Conservation (phyloP, 2,888 invertebrate genomes). For the Hipparchia sbordonii region DNA sequence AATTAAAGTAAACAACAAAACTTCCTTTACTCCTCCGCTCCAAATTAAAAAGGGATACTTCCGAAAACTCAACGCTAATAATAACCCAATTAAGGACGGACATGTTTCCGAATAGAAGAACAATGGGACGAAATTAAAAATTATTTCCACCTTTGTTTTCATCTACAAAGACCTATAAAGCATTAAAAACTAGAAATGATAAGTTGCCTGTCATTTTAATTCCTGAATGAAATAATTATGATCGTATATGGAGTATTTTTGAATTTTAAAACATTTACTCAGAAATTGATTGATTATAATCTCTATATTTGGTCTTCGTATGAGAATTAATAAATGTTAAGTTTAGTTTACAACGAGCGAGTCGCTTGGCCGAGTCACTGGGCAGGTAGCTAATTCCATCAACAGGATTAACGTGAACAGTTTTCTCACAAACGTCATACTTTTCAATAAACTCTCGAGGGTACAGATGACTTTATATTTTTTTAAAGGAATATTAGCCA, state of each 20-base stretch:
- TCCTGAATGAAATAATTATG: constrained; percentile 3
- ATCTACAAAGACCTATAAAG: constrained; percentile 13
- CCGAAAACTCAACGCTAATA: constrained; percentile 57
- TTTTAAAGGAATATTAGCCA: too few species aligned
- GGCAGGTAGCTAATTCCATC: not conserved
- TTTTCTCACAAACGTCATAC: too few species aligned
- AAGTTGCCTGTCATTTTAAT: constrained; percentile 13
- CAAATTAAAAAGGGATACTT: constrained; percentile 43
- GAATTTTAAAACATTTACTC: constrained; percentile 16
- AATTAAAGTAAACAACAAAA: constrained; percentile 17
- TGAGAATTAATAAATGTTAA: constrained; percentile 17
- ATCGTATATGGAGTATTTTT: constrained; percentile 11
- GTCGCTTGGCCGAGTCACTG: not conserved
- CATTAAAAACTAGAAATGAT: constrained; percentile 27
- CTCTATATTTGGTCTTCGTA: constrained; percentile 18
- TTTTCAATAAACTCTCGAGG: too few species aligned
- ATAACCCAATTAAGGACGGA: constrained; percentile 65
- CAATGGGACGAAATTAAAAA: constrained; percentile 52
- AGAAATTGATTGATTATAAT: constrained; percentile 19
- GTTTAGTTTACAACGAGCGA: not conserved
- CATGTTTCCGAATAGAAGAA: constrained; percentile 46
- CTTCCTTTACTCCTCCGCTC: constrained; percentile 12
- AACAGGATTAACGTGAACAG: too few species aligned
- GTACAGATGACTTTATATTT: too few species aligned
- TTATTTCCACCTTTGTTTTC: constrained; percentile 40